A percentile compares a stretch with the other conserved stretches of the same genome.
phyloP scores from a whole-genome alignment of 2,113 vertebrate genomes.

The Tragulus kanchil region DNA sequence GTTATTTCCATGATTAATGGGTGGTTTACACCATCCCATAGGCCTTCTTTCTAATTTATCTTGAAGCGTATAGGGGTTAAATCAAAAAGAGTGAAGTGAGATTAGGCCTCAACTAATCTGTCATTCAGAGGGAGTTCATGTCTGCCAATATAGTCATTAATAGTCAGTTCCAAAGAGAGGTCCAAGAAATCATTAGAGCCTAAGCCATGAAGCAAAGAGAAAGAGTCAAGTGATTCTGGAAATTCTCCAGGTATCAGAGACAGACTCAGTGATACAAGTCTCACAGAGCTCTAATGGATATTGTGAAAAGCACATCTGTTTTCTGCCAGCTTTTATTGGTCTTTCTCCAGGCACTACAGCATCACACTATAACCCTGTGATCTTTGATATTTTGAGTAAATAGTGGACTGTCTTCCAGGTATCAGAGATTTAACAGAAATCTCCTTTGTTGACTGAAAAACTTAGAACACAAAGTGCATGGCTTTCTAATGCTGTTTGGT shows the following conservation, averaged over 20 bases:
- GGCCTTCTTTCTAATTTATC: background rate
- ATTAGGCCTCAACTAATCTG: background rate
- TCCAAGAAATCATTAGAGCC: background rate
- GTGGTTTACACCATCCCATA: background rate
- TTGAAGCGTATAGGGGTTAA: background rate
- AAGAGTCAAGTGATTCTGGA: background rate
- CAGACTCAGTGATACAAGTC: background rate
- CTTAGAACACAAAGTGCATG: background rate
- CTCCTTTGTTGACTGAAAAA: background rate
- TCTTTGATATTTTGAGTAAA: conserved; percentile 56
- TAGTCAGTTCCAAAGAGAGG: background rate
- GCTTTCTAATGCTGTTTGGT: conserved; percentile 30
- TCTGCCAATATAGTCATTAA: background rate
- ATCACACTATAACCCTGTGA: conserved; percentile 52
- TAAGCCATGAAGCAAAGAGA: background rate
- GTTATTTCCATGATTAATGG: background rate
- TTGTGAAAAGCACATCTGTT: background rate
- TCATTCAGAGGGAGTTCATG: background rate
- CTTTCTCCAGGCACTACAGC: background rate
- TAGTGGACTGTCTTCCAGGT: conserved; percentile 8
- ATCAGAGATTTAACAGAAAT: conserved; percentile 52
- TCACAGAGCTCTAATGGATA: conserved; percentile 10
- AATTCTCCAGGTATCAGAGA: background rate
- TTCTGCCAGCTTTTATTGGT: background rate
- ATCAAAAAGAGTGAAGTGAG: background rate